Base-by-base conservation (phyloP, 2,888 invertebrate species). In the Acleris laterana region DNA sequence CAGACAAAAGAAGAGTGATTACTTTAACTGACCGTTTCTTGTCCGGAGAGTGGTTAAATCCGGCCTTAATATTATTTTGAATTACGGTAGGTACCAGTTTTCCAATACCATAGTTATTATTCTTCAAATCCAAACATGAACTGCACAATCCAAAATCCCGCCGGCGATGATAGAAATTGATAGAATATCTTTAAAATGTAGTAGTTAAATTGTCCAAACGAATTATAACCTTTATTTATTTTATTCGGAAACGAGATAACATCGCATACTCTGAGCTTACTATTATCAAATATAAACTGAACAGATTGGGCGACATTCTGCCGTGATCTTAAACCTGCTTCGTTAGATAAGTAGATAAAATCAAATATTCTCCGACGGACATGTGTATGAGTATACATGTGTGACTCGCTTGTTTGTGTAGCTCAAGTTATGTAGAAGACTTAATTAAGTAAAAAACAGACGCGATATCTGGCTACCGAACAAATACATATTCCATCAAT, bases 391-490 rank as follows among this genome's bases (percentile, higher is more conserved):
- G 57, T 59, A 60, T 64, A 59, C 20, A 55, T n/a, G 42, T 11
- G 38, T 38, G 48, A 17, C 55, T 38, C 49, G 52, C 58, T 56
- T 56, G 55, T 56, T 52, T 56, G 48, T 20, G 62, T 59, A 62
- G 73, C 76, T 77, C 74, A 61, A 74, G 70, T 77, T 81, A 81
- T 76, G 74, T 78, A 79, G 83, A 88, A 84, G 84, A 89, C 91
- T 92, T 92, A 92, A 93, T 93, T 93, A 91, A 88, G 81, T 78
- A 83, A 79, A 82, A 81, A 87, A 78, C 82, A 83, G 91, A 89
- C 91, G 90, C 86, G 90, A 82, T 90, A 90, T 90, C 90, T 83
- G 71, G 93, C 92, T 93, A 92, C 93, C 83, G 91, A 88, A 81
- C 87, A 87, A 85, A 85, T 66, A 66, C 66, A 87, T 87, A 84